Evolutionary conservation across 1,140 invertebrate genomes (phyloP).

Genomic region (Cherax destructor): DNA sequence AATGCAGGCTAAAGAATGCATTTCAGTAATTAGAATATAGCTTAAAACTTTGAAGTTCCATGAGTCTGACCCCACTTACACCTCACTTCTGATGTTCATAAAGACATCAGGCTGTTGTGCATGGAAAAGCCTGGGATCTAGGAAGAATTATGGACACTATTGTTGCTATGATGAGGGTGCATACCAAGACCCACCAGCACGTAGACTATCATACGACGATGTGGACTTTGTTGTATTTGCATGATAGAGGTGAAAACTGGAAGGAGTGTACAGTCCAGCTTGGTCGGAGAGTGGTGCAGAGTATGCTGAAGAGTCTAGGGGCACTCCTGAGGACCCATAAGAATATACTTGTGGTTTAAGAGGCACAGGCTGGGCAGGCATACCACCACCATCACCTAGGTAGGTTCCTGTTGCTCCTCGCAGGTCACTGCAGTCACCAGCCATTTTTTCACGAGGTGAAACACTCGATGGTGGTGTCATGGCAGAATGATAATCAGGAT

Average conservation of each 20-base stretch:
- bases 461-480: constrained; percentile 97
- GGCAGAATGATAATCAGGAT: constrained; percentile 80
- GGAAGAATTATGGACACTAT: constrained; percentile 19
- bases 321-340: constrained; percentile 74
- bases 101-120: constrained; percentile 7
- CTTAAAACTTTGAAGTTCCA: neutral
- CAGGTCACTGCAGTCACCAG: constrained; percentile 51
- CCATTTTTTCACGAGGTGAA: constrained; percentile 90
- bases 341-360: constrained; percentile 93
- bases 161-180: constrained; percentile 82
- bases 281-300: constrained; percentile 80
- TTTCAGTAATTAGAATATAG: neutral
- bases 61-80: constrained; percentile 23
- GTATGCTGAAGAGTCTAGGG: constrained; percentile 75
- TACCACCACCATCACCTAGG: constrained; percentile 72
- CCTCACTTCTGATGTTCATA: constrained; percentile 34
- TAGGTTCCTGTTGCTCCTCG: constrained; percentile 37
- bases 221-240: constrained; percentile 80
- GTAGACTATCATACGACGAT: constrained; percentile 77
- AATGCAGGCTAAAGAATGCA: neutral
- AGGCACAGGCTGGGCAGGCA: constrained; percentile 84
- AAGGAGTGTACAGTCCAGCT: constrained; percentile 88
- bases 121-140: neutral
- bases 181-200: constrained; percentile 83
- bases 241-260: constrained; percentile 93